These are phyloP conservation scores for Ictidomys tridecemlineatus DNA, from an alignment of 2,113 vertebrate genomes.

Conservation along the genomic window DNA sequence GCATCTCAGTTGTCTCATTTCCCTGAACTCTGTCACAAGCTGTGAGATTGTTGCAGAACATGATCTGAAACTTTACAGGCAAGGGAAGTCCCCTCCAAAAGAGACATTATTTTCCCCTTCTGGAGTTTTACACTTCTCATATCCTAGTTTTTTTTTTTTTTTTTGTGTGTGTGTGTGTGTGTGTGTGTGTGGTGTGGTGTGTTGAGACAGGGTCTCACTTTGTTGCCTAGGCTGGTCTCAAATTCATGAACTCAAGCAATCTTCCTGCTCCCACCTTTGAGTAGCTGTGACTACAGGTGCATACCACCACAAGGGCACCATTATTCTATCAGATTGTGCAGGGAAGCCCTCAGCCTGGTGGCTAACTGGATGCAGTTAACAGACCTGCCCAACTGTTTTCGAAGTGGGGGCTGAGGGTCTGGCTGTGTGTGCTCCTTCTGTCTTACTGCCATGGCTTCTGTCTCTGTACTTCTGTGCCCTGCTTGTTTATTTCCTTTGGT, in stretches of 20 bases:
- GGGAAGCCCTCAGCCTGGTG: not conserved
- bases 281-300: not conserved
- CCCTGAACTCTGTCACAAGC: constrained; percentile 78
- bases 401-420: not conserved
- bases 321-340: not conserved
- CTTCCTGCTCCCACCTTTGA: not conserved
- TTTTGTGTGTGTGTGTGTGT: too few species aligned
- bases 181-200: not conserved
- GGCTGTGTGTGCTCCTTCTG: not conserved
- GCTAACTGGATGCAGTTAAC: not conserved
- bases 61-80: constrained; percentile 79
- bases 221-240: not conserved
- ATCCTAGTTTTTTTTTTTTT: not conserved
- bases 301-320: not conserved
- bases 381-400: fast-evolving
- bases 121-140: constrained; percentile 9
- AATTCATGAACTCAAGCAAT: not conserved
- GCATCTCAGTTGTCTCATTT: constrained; percentile 80
- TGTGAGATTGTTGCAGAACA: constrained; percentile 83
- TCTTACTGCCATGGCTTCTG: not conserved
- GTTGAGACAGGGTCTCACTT: not conserved
- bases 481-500: not conserved
- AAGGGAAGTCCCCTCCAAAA: constrained; percentile 81
- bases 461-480: not conserved
- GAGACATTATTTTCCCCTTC: constrained; percentile 46